Conservation (phyloP, 2,113 vertebrate genomes). For the Beaufortia kweichowensis region DNA sequence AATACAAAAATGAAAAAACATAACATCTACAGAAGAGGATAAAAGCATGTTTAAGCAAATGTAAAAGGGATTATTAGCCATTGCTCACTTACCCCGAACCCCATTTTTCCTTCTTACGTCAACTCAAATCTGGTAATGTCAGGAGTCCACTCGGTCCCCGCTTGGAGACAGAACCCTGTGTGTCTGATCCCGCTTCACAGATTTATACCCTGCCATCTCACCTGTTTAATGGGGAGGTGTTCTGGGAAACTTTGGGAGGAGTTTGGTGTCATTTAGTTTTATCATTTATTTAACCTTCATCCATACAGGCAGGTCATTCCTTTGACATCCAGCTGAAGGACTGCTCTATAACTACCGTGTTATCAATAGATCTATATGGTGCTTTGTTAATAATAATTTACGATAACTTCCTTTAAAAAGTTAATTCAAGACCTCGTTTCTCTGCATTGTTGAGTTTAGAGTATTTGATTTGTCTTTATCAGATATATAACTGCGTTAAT, state of each 20-base stretch:
- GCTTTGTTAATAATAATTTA: constrained; percentile 16
- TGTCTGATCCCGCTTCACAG: constrained; percentile 46
- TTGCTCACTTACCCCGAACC: constrained; percentile 71
- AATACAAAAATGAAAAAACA: neutral
- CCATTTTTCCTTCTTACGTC: constrained; percentile 65
- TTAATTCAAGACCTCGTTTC: neutral
- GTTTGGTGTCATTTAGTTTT: constrained; percentile 39
- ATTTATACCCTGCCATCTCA: constrained; percentile 68
- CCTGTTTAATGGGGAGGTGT: constrained; percentile 61
- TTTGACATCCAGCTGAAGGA: constrained; percentile 32
- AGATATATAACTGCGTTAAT: neutral
- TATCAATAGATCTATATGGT: constrained; percentile 20
- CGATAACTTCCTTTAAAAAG: neutral
- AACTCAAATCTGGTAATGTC: neutral
- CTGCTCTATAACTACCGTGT: constrained; percentile 13
- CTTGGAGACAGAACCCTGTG: constrained; percentile 65
- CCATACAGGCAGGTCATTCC: constrained; percentile 47
- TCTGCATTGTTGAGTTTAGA: neutral
- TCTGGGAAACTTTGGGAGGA: neutral
- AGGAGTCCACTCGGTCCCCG: constrained; percentile 15
- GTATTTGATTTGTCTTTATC: neutral
- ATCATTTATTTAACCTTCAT: constrained; percentile 25
- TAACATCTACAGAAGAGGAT: neutral
- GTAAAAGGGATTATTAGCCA: neutral
- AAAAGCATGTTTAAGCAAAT: constrained; percentile 46